Conservation (phyloP, 2,113 vertebrate genomes). For the Aldabrachelys gigantea region DNA sequence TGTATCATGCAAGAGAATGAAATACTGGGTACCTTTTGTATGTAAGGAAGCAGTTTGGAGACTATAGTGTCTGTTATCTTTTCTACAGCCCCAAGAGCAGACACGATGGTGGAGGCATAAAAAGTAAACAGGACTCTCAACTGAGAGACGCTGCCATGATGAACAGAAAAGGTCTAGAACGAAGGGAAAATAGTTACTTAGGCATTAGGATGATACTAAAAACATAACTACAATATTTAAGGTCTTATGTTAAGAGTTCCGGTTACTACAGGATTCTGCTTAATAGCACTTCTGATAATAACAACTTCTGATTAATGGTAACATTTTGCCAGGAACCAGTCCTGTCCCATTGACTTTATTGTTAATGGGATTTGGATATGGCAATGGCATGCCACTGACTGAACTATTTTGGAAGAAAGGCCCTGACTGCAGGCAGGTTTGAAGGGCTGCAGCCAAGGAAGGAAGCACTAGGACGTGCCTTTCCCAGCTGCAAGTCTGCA, state of each 20-base stretch:
- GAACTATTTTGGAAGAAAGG: background rate
- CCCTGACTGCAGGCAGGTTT: background rate
- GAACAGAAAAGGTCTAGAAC: constrained; percentile 85
- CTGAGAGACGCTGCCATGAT: constrained; percentile 78
- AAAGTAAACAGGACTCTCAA: constrained; percentile 93
- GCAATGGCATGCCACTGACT: background rate
- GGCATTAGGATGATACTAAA: background rate
- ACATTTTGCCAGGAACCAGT: background rate
- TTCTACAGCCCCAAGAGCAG: constrained; percentile 84
- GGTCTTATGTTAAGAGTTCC: background rate
- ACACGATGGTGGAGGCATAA: constrained; percentile 90
- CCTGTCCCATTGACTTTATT: background rate
- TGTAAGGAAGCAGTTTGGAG: constrained; percentile 91
- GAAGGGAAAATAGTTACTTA: background rate
- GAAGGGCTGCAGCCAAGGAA: background rate
- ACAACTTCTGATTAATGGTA: background rate
- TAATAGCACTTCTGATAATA: background rate
- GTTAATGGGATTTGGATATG: background rate
- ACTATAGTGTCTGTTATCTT: constrained; percentile 84
- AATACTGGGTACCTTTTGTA: constrained; percentile 86
- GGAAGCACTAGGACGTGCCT: background rate
- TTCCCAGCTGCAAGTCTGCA: background rate
- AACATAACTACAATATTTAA: background rate
- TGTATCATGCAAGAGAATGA: background rate
- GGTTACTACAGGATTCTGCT: background rate